Base-by-base conservation (phyloP, 2,888 invertebrate species). In the Heliconius erato region DNA sequence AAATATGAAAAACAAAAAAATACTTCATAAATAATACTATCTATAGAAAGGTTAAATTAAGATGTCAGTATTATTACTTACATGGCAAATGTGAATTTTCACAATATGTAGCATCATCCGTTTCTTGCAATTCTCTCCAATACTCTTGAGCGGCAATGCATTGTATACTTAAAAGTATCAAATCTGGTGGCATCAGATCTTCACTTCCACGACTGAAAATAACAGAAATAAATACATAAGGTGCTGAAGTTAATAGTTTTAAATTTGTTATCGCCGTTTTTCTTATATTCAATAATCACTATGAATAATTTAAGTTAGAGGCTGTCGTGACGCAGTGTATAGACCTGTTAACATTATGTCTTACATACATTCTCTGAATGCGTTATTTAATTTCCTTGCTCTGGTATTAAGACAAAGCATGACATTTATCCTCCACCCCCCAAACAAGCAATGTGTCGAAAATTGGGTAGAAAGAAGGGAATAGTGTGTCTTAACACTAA, bases 131-230 rank as follows among this genome's bases (percentile, higher is more conserved):
- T 54, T 91, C 90, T 63, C 89, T 89, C 95, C 96, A 96, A 86
- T 94, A 91, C 82, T 96, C 95, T 85, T 96, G 96, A 12, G 96
- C 96, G 0, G 95, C 95, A 49, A 95, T 91, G 82, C 97, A 97
- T 83, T 98, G 94, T 23, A 98, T 95, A 84, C 97, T 97, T 86
- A 98, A 93, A 87, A 98, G 97, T 65, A 98, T 94, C 76, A 98
- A 95, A 91, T 98, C 98, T 0, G 98, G 96, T 0, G 98, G 96
- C 69, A 97, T 96, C 54, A 98, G 90, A 85, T 97, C 97, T 88
- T 97, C 97, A 74, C 98, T 97, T 86, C 97, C 97, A 67, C 97
- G 97, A 87, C 98, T 97, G 82, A 78, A 86, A 86, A 68, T 63
- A 16, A 44, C 40, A 14, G 54, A 54, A 54, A 54, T 54, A 23